A percentile compares a stretch with the other conserved stretches of the same genome.
phyloP scores from a whole-genome alignment of 2,888 invertebrate genomes.

The Pseudococcus longispinus region DNA sequence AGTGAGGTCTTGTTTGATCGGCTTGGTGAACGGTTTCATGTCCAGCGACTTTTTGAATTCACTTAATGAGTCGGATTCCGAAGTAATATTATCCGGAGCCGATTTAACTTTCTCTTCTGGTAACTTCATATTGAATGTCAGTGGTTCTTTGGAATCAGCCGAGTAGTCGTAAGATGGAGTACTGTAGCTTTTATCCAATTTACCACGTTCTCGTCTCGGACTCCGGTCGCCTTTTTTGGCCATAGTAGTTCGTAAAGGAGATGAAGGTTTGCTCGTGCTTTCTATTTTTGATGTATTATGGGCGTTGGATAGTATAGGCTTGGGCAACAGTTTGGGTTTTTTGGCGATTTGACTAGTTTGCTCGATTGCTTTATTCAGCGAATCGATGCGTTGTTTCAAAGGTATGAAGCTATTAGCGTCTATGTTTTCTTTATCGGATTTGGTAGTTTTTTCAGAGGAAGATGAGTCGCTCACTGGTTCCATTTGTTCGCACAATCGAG shows the following conservation, averaged over 20 bases:
- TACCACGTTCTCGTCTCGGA: constrained; percentile 65
- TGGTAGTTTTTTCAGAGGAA: constrained; percentile 59
- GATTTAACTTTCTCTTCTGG: constrained; percentile 51
- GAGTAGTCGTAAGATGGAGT: constrained; percentile 77
- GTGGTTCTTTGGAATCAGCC: constrained; percentile 53
- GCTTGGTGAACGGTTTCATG: not conserved
- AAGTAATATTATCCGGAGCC: constrained; percentile 39
- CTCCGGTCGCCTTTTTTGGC: not conserved
- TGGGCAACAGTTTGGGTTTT: constrained; percentile 60
- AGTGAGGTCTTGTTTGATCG: not conserved
- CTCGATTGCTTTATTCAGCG: constrained; percentile 59
- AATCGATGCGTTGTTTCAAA: constrained; percentile 60
- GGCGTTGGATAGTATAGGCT: constrained; percentile 57
- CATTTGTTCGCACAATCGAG: constrained; percentile 2
- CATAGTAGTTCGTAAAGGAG: not conserved
- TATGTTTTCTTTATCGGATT: constrained; percentile 60
- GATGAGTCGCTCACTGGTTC: constrained; percentile 48
- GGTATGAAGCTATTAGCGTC: constrained; percentile 59
- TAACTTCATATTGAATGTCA: constrained; percentile 45
- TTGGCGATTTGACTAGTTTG: constrained; percentile 38
- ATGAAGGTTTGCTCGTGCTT: not conserved
- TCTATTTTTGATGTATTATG: not conserved
- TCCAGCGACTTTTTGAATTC: constrained; percentile 26
- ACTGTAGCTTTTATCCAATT: constrained; percentile 80
- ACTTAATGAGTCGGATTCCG: not conserved